Evolutionary conservation across 1,140 invertebrate species (phyloP), one percentile per base, ranked within the genome.

Genomic region (Polypedilum pembai): DNA sequence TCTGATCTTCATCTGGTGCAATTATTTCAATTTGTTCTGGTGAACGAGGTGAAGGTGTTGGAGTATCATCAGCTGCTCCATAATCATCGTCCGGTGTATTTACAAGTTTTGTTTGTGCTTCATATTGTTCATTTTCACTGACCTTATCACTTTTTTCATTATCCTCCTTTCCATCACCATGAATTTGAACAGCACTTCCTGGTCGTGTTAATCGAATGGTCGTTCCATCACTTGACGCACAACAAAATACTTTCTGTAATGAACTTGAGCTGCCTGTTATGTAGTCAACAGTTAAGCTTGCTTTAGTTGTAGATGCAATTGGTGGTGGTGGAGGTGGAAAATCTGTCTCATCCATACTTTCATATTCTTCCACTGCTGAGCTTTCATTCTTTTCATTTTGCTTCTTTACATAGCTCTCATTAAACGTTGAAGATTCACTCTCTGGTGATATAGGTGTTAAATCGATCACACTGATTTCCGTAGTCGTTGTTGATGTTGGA

Each of bases 121-220:
- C 83, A 77, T 33, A 33, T 33, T 33, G 24, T 33, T 80, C 81
- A 0, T 75, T 76, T 40, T 77, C 78, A 81, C 85, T 84, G 83
- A 86, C 83, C 84, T 86, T 83, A 18, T 83, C 80, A 73, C 81
- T 78, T 56, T 80, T 79, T 5, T 73, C 73, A 74, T 74, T 56
- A 75, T 79, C 24, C 5, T 33, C 24, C 24, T 33, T 33, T 33
- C 5, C 0, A 81, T 80, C 77, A 81, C 78, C 0, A 83, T 76
- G 65, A 80, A 83, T 66, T 81, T 83, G 0, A 80, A 77, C 74
- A 80, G 83, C 73, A 77, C 79, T 3, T 79, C 75, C 33, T 78
- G 76, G 76, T 82, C 83, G 0, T 82, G 78, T 3, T 80, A 82
- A 1, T 75, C 66, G 33, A 41, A 73, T 41, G 73, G 10, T 33